Percentiles rank a stretch among this genome's conserved stretches.
phyloP scores from a whole-genome alignment of 2,797 vertebrate species.

The Melanotaenia boesemani region DNA sequence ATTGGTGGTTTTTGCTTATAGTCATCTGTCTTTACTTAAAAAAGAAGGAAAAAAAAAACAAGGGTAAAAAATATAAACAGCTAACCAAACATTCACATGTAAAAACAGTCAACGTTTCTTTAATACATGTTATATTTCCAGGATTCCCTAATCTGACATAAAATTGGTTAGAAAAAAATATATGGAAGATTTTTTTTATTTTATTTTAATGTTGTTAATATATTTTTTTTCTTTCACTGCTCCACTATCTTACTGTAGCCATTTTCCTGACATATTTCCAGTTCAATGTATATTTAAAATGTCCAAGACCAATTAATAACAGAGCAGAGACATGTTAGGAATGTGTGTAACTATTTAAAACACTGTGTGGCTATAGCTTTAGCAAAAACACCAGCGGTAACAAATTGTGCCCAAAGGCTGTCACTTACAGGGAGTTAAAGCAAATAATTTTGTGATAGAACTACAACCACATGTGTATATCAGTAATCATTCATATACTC shows the following conservation, averaged over 20 bases:
- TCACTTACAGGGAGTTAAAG: not conserved
- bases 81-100: slow-evolving; percentile 52
- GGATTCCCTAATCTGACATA: slow-evolving; percentile 34
- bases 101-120: slow-evolving; percentile 29
- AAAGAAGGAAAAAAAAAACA: slow-evolving; percentile 18
- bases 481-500: not conserved
- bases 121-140: not conserved
- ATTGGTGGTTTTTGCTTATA: slow-evolving; percentile 45
- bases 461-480: not conserved
- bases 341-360: not conserved
- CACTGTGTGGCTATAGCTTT: not conserved
- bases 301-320: not conserved
- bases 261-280: not conserved
- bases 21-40: slow-evolving; percentile 40
- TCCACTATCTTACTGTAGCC: not conserved
- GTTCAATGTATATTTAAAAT: not conserved
- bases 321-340: not conserved
- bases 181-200: not conserved
- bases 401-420: not conserved
- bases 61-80: slow-evolving; percentile 15
- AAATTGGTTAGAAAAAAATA: not conserved
- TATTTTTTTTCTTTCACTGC: not conserved
- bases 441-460: not conserved
- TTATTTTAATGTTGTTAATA: not conserved
- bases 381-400: not conserved